Evolutionary conservation across 2,797 vertebrate genomes (phyloP), one percentile per base, ranked within the genome.

Genomic region (Dromococcyx pavoninus): DNA sequence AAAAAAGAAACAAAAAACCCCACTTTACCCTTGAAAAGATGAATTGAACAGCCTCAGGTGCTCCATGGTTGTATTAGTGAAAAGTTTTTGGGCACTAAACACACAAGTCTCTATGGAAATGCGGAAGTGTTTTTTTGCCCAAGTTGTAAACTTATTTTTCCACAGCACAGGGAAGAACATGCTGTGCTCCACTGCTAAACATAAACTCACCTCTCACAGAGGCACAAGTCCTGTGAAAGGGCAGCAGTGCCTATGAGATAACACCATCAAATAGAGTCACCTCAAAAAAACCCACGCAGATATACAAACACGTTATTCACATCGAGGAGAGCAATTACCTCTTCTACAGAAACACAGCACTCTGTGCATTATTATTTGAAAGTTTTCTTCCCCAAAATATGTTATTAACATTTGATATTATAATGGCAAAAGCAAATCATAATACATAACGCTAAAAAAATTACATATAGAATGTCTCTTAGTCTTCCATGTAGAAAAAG

Each of bases 1-100:
- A 91, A 88, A 57, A 81, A 73, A 65, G 16, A 28, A 64, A 39
- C 4, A 24, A 71, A 73, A 35, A 88, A 28, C 46, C 13, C n/a
- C 39, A 44, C 25, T 60, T 82, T 95, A 72, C 89, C 91, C 91
- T 97, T 95, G 81, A 97, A 97, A 96, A 73, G 83, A 88, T 95
- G 57, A 77, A 88, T 65, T 73, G 94, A 96, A 89, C 85, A 90
- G 90, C 78, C 85, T 86, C 88, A 88, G 67, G 81, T 94, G 93
- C 88, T 70, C 78, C 67, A 72, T 9, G 24, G 35, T 21, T 91
- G 67, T 77, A 84, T 58, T 93, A 60, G 79, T 66, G 85, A 72
- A 79, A 77, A 58, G 41, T 25, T 81, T 94, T 91, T 80, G 79
- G 80, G 84, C 37, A 46, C 91, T 92, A 93, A 88, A 73, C 32